Evolutionary conservation across 92 coral and sea anemone genomes (phyloP).

Genomic region (Palythoa caribaeorum): DNA sequence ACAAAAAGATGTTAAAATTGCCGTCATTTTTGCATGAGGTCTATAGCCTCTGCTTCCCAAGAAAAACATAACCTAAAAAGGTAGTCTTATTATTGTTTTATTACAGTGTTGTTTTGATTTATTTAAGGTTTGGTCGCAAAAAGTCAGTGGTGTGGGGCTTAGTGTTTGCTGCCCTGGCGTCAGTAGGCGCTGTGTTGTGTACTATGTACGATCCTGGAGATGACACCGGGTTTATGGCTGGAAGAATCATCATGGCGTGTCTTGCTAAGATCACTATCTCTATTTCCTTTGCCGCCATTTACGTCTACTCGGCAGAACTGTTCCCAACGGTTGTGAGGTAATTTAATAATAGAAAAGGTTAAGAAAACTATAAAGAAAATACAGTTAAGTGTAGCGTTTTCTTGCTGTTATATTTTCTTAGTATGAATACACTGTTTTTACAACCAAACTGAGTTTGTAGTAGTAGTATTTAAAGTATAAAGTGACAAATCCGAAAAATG

Average conservation of each 20-base stretch:
- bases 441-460: too few relatives aligned
- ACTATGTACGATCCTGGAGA: slow-evolving; percentile 33
- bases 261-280: slow-evolving; percentile 20
- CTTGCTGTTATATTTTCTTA: too few relatives aligned
- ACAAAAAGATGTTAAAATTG: too few relatives aligned
- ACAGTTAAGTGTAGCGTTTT: too few relatives aligned
- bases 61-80: too few relatives aligned
- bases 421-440: too few relatives aligned
- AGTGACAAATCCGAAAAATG: too few relatives aligned
- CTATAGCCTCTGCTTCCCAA: too few relatives aligned
- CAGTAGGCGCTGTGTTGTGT: slow-evolving; percentile 25
- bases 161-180: slow-evolving; percentile 20
- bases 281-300: slow-evolving; percentile 33
- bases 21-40: too few relatives aligned
- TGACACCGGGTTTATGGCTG: slow-evolving; percentile 1
- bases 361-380: too few relatives aligned
- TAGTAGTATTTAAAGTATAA: too few relatives aligned
- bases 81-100: too few relatives aligned
- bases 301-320: slow-evolving; percentile 28
- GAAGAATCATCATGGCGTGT: slow-evolving; percentile 17
- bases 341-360: neutral
- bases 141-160: slow-evolving; percentile 24
- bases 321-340: slow-evolving; percentile 40
- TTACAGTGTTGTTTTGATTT: neutral
- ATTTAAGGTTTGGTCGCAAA: slow-evolving; percentile 24